phyloP scores from a whole-genome alignment of 2,888 invertebrate genomes.

The Subacronicta megacephala region DNA sequence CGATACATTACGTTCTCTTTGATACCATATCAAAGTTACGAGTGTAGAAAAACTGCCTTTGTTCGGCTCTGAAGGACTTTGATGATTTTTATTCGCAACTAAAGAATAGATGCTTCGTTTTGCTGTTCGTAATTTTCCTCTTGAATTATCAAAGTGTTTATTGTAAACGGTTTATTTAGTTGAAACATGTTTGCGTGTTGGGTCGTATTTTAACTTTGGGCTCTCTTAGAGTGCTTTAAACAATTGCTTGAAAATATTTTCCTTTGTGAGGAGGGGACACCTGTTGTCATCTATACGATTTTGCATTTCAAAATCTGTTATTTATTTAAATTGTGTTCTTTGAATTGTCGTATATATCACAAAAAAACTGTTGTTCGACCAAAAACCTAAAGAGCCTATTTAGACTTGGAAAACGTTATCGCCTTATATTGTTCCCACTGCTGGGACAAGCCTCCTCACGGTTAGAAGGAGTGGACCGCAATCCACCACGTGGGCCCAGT shows the following conservation, averaged over 20 bases:
- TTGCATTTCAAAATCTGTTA: neutral
- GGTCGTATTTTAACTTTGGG: conserved; percentile 1
- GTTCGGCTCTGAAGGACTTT: conserved; percentile 4
- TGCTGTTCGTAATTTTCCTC: conserved; percentile 27
- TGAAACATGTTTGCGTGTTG: conserved; percentile 16
- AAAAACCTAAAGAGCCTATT: no score
- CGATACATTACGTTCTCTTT: conserved; percentile 31
- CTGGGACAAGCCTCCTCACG: no score
- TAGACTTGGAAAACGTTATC: no score
- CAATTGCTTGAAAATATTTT: conserved; percentile 9
- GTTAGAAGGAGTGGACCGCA: no score
- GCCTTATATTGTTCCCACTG: no score
- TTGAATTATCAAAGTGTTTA: conserved; percentile 42
- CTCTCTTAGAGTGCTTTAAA: conserved; percentile 14
- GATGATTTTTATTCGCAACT: conserved; percentile 1
- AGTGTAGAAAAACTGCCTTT: conserved; percentile 13
- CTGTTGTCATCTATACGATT: conserved; percentile 4
- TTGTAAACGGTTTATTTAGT: conserved; percentile 16
- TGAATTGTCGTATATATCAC: no score
- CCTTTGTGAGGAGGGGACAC: conserved; percentile 7
- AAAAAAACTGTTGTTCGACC: no score
- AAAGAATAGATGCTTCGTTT: conserved; percentile 5
- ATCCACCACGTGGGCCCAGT: no score
- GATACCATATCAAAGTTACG: conserved; percentile 12
- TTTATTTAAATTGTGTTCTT: neutral